Base-by-base conservation (phyloP, 2,113 vertebrate species). In the Boulengeromyrus knoepffleri region DNA sequence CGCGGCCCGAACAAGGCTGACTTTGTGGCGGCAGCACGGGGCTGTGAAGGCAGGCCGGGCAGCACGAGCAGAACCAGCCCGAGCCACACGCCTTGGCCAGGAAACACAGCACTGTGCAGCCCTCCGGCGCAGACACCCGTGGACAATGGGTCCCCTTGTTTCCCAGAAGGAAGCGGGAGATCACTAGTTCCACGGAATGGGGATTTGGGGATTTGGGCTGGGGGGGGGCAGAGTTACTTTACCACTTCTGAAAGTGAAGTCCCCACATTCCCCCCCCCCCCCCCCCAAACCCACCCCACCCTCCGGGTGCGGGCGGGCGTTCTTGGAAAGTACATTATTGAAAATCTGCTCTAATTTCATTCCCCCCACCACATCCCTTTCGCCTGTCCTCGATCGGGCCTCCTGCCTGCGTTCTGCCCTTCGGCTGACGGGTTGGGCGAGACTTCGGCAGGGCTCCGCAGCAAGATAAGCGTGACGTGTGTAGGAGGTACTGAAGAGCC, bases 121-220 rank as follows among this genome's bases (percentile, higher is more conserved):
- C 42, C 31, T 88, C 52, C 15, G 84, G 84, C 87, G 50, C 84
- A 31, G n/a, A 84, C 87, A 80, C 90, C 87, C 80, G 47, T 31
- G 87, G 66, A 92, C 91, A 93, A 92, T 90, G 91, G 88, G 12
- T 39, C 27, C 84, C 88, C 87, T 92, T 93, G 91, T 92, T 46
- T 89, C 19, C 36, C 70, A 77, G 89, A 83, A 74, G 84, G 84
- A 90, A 91, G 86, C 58, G n/a, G 50, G 62, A 90, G 42, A 87
- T 70, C 39, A 52, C 88, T 8, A 83, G 47, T 56, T 80, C 50
- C 85, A 87, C 47, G 3, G 85, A 87, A 47, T 87, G 85, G 27
- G 50, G 50, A 53, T 87, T 87, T 87, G 24, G 49, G 52, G 31
- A 31, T 42, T n/a, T n/a, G 42, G 36, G 74, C 47, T 27, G 39